These are phyloP conservation scores for Peromyscus polionotus DNA, from an alignment of 2,113 vertebrate species.

Conservation along the genomic window DNA sequence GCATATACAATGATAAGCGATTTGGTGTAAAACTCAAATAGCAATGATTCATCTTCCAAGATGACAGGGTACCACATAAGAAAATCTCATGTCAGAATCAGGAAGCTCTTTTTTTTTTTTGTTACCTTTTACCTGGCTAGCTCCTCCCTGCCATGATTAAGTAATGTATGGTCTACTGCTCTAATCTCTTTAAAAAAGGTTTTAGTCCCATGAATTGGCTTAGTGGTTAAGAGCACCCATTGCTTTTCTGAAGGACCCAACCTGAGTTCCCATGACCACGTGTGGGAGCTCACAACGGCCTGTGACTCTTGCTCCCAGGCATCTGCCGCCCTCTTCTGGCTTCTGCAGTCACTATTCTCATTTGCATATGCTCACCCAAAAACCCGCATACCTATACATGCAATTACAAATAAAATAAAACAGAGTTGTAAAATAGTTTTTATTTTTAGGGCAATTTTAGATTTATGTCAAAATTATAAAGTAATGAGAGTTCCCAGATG, in stretches of 20 bases:
- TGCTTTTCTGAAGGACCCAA: background rate
- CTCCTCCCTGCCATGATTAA: background rate
- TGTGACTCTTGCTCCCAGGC: background rate
- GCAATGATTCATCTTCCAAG: constrained; percentile 52
- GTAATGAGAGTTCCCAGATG: background rate
- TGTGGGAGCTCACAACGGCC: background rate
- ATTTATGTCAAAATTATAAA: background rate
- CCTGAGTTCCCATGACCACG: background rate
- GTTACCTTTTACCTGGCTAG: background rate
- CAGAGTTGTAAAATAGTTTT: background rate
- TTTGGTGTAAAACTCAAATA: constrained; percentile 63
- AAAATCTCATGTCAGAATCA: constrained; percentile 44
- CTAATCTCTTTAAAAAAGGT: background rate
- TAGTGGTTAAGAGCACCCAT: background rate
- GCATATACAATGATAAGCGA: constrained; percentile 46
- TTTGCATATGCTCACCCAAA: background rate
- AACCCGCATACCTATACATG: background rate
- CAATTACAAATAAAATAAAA: background rate
- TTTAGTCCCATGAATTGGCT: background rate
- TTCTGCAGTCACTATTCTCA: background rate
- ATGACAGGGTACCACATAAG: constrained; percentile 55
- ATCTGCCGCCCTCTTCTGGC: background rate
- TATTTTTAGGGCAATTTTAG: background rate
- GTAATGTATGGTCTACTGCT: background rate
- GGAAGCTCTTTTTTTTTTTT: constrained; percentile 48